These are phyloP conservation scores for Drosophila buzzatii DNA, from an alignment of 2,888 invertebrate species.

Conservation along the genomic window DNA sequence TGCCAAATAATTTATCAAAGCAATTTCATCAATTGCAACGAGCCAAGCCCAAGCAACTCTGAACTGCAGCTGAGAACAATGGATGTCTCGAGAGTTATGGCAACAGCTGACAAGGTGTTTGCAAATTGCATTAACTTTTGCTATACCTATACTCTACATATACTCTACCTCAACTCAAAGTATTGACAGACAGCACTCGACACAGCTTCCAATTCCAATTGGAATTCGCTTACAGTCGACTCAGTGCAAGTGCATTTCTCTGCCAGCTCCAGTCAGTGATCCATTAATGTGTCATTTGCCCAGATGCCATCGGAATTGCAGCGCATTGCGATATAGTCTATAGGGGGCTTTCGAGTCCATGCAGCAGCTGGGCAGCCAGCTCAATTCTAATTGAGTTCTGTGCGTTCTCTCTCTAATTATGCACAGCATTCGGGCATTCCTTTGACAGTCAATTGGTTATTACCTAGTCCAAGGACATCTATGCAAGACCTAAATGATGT, in stretches of 20 bases:
- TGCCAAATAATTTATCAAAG: constrained; percentile 27
- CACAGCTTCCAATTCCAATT: neutral
- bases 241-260: too few species aligned
- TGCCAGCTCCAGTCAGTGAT: too few species aligned
- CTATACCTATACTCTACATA: neutral
- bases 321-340: too few species aligned
- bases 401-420: neutral
- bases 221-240: neutral
- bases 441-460: neutral
- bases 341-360: too few species aligned
- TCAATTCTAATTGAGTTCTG: neutral
- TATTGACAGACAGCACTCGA: constrained; percentile 1
- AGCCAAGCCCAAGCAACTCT: neutral
- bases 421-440: neutral
- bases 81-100: neutral
- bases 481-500: neutral
- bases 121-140: neutral
- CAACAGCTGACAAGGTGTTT: neutral
- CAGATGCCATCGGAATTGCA: neutral
- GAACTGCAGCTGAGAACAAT: neutral
- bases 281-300: neutral
- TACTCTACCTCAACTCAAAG: neutral
- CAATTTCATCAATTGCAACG: constrained; percentile 27
- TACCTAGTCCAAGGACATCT: neutral
- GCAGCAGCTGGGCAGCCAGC: too few species aligned